Percentiles rank a stretch among this genome's conserved stretches.
These are phyloP conservation scores for Calyptommatus sinebrachiatus DNA, from an alignment of 2,113 vertebrate genomes.

Conservation along the genomic window DNA sequence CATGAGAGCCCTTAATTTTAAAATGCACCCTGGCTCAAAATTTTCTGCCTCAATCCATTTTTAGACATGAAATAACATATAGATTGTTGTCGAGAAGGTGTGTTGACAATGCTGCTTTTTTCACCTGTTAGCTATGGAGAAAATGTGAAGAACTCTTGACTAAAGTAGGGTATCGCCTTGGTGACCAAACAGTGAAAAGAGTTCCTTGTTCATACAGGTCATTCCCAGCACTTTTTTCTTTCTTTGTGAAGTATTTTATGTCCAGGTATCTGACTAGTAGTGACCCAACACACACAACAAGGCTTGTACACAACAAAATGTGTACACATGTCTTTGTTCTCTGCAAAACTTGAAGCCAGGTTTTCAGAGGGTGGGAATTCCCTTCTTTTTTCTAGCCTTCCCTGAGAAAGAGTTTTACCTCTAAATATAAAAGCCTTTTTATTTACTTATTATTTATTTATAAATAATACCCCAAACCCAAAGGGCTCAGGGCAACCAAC, in stretches of 20 bases:
- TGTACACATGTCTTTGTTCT: too few species aligned
- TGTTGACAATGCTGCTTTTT: not conserved
- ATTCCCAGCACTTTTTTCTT: not conserved
- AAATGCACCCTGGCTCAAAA: not conserved
- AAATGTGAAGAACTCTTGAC: not conserved
- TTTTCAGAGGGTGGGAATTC: too few species aligned
- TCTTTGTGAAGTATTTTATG: not conserved
- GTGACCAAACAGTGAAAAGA: constrained; percentile 15
- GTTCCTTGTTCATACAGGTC: not conserved
- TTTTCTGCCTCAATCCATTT: not conserved
- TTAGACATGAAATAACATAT: not conserved
- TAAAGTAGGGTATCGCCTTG: constrained; percentile 22
- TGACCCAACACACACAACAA: not conserved
- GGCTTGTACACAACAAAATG: too few species aligned
- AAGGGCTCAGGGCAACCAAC: too few species aligned
- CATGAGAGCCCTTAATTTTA: too few species aligned
- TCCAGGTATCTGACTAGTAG: not conserved
- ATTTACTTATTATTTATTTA: too few species aligned
- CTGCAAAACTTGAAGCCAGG: too few species aligned
- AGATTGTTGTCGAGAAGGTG: not conserved
- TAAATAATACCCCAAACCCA: too few species aligned
- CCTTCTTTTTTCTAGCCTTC: too few species aligned
- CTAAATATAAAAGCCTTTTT: too few species aligned
- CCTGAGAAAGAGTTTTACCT: too few species aligned
- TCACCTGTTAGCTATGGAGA: not conserved